Percentiles rank a stretch among this genome's conserved stretches.
phyloP scores from a whole-genome alignment of 2,113 vertebrate genomes.

The Cryptotis parvus region DNA sequence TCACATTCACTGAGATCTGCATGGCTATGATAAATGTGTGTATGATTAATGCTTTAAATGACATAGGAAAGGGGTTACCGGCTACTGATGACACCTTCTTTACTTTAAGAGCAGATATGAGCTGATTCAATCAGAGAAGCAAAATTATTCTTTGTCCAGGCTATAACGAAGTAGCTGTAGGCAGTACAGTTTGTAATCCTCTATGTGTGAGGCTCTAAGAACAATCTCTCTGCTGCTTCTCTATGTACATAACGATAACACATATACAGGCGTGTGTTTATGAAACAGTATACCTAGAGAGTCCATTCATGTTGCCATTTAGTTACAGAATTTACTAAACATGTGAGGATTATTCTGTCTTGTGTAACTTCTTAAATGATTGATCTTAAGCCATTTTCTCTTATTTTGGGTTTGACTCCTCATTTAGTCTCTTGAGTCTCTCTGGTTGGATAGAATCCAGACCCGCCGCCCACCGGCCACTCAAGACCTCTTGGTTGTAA shows the following conservation, averaged over 20 bases:
- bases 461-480: not conserved
- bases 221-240: not conserved
- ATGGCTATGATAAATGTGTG: not conserved
- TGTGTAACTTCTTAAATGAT: not conserved
- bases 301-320: too few species aligned
- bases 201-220: not conserved
- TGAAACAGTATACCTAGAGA: not conserved
- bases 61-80: not conserved
- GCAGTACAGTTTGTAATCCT: not conserved
- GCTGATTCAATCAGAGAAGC: constrained; percentile 33
- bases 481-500: not conserved
- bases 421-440: not conserved
- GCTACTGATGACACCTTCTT: not conserved
- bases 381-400: not conserved
- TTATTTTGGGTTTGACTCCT: constrained; percentile 13
- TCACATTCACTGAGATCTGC: not conserved
- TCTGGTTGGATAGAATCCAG: not conserved
- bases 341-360: not conserved
- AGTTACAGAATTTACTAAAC: too few species aligned
- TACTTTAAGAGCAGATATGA: constrained; percentile 23
- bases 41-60: constrained; percentile 47
- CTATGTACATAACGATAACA: not conserved
- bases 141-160: constrained; percentile 20
- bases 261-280: not conserved
- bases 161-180: not conserved